Conservation (phyloP, 2,888 invertebrate species). For the Clivina fossor region DNA sequence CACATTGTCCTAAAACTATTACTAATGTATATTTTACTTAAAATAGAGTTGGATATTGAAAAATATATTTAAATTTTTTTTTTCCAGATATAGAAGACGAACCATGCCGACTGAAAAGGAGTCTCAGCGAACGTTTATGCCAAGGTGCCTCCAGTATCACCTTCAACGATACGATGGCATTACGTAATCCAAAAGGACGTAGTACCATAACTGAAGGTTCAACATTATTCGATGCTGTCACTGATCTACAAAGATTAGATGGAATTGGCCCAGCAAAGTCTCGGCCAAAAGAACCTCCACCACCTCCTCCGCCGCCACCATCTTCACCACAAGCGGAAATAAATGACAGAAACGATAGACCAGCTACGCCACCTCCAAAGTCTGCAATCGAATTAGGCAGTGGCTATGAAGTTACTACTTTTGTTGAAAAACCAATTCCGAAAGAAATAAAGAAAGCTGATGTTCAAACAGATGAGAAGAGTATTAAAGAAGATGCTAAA, state of each 20-base stretch:
- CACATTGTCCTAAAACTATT: too few relatives aligned
- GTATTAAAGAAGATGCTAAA: not conserved
- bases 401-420: constrained; percentile 21
- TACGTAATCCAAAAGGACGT: constrained; percentile 65
- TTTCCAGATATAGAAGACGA: constrained; percentile 41
- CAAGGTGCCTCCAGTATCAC: constrained; percentile 55
- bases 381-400: constrained; percentile 16
- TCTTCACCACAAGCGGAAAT: constrained; percentile 36
- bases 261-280: constrained; percentile 43
- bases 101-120: constrained; percentile 48
- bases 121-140: constrained; percentile 52
- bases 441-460: too few relatives aligned
- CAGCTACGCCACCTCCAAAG: constrained; percentile 24
- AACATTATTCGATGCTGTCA: constrained; percentile 42
- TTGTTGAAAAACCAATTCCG: too few relatives aligned
- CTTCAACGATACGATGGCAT: constrained; percentile 82
- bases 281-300: constrained; percentile 56
- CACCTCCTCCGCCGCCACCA: constrained; percentile 51
- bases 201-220: constrained; percentile 59
- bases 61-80: constrained; percentile 6
- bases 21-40: too few relatives aligned
- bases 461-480: not conserved
- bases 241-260: constrained; percentile 47
- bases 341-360: constrained; percentile 6
- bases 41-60: too few relatives aligned